Conservation (phyloP, 2,113 vertebrate species). For the Lycocorax pyrrhopterus region DNA sequence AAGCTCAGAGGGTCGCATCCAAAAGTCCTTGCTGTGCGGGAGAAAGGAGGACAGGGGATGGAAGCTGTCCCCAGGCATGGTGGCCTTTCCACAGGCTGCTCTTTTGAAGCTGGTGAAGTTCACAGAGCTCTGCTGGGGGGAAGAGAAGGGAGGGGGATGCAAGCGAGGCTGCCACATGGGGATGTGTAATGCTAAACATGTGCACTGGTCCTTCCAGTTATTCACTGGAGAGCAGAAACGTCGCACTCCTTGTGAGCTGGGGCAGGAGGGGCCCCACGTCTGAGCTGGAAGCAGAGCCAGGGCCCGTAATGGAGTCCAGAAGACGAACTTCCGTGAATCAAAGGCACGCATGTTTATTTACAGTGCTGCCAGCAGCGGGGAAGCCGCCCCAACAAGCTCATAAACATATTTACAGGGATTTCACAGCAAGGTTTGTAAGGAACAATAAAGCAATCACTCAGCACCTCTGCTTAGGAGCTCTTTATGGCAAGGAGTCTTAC, state of each 20-base stretch:
- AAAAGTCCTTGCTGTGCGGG: rapidly evolving
- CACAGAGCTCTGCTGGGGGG: neutral
- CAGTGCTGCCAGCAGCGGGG: constrained; percentile 30
- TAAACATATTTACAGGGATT: constrained; percentile 64
- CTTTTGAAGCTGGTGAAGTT: neutral
- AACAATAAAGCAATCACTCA: constrained; percentile 65
- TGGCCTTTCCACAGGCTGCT: neutral
- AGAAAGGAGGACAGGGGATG: neutral
- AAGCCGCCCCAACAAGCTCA: constrained; percentile 55
- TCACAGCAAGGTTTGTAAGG: constrained; percentile 56
- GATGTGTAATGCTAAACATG: constrained; percentile 28
- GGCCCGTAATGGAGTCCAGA: constrained; percentile 48
- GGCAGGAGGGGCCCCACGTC: neutral
- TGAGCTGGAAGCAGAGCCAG: constrained; percentile 5
- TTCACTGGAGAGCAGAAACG: neutral
- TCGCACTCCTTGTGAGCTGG: neutral
- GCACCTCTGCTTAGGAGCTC: constrained; percentile 24
- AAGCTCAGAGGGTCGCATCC: neutral
- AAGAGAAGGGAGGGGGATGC: neutral
- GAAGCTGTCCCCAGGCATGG: neutral
- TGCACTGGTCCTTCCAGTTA: neutral
- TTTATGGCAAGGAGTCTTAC: neutral
- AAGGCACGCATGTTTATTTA: constrained; percentile 46
- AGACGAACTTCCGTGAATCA: constrained; percentile 51
- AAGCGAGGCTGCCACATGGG: neutral